Evolutionary conservation across 2,888 invertebrate species (phyloP), one percentile per base, ranked within the genome.

Genomic region (Branchinecta sandiegonensis): DNA sequence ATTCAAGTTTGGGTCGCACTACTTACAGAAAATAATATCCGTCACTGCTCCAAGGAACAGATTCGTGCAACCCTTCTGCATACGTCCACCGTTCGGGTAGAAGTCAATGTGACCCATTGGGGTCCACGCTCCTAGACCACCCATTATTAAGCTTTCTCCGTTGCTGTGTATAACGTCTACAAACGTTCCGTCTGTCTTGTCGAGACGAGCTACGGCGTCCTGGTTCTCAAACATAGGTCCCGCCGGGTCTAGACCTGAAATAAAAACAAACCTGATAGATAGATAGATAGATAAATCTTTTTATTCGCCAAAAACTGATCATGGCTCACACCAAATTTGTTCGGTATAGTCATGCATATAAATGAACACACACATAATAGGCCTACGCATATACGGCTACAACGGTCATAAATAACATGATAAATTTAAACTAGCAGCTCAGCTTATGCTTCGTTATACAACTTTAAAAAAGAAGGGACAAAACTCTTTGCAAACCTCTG

Each of bases 111-210:
- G 89, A 0, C 94, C 94, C 83, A 94, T 87, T 0, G 91, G 89
- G 76, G 93, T 91, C 80, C 91, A 93, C 0, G 91, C 90, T 7
- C 90, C 90, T 37, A 90, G 79, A 0, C 94, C 94, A 2, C 93
- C 93, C 71, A 92, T 81, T 70, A 94, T 87, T n/a, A 94, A 80
- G 71, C 90, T 91, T 77, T 94, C 93, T 0, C 93, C 94, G 76
- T 94, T 94, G 67, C 91, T 91, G 77, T 94, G 94, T 72, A 94
- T 92, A 2, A 94, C 93, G 77, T 94, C 93, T 1, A 94, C 93
- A 76, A 92, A 93, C 69, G 84, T 83, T 0, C 94, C 94, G 77
- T 94, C 94, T 0, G 83, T 83, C 1, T 86, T 86, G 77, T 94
- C 94, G 68, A 94, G 79, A 0, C 93, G 83, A 0, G 89, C 92